These are phyloP conservation scores for Dendrolimus punctatus DNA, from an alignment of 1,140 invertebrate genomes.

Conservation along the genomic window DNA sequence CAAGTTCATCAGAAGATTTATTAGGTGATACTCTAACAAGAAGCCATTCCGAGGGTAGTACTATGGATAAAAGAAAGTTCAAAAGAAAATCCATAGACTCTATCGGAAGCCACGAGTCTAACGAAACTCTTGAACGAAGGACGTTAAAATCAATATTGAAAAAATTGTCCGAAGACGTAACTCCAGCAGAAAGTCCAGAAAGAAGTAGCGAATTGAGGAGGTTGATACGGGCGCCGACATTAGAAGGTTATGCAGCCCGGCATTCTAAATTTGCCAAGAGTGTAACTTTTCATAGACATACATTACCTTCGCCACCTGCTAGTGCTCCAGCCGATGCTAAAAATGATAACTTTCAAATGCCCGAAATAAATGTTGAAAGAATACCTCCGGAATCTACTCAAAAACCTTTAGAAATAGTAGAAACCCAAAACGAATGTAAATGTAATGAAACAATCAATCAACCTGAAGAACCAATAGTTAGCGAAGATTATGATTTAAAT, in stretches of 20 bases:
- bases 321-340: conserved; percentile 60
- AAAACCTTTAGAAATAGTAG: conserved; percentile 12
- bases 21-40: conserved; percentile 75
- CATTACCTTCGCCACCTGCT: conserved; percentile 83
- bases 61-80: conserved; percentile 69
- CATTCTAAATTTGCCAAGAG: conserved; percentile 91
- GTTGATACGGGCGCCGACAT: conserved; percentile 83
- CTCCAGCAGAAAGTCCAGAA: conserved; percentile 54
- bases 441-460: conserved; percentile 28
- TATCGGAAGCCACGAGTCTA: conserved; percentile 79
- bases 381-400: conserved; percentile 23
- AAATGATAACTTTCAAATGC: conserved; percentile 45
- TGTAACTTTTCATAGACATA: conserved; percentile 89
- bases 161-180: conserved; percentile 80
- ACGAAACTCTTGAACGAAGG: conserved; percentile 86
- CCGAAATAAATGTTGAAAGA: conserved; percentile 21
- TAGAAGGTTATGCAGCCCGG: conserved; percentile 89
- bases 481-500: conserved; percentile 28
- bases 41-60: conserved; percentile 76
- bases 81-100: conserved; percentile 63
- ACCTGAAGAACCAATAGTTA: conserved; percentile 16
- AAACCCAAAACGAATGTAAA: conserved; percentile 12
- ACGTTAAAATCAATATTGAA: conserved; percentile 90
- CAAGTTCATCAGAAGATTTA: conserved; percentile 75
- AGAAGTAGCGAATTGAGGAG: conserved; percentile 74